A percentile compares a stretch with the other conserved stretches of the same genome.
Conservation (phyloP, 2,113 vertebrate species). For the Cinclus cinclus region DNA sequence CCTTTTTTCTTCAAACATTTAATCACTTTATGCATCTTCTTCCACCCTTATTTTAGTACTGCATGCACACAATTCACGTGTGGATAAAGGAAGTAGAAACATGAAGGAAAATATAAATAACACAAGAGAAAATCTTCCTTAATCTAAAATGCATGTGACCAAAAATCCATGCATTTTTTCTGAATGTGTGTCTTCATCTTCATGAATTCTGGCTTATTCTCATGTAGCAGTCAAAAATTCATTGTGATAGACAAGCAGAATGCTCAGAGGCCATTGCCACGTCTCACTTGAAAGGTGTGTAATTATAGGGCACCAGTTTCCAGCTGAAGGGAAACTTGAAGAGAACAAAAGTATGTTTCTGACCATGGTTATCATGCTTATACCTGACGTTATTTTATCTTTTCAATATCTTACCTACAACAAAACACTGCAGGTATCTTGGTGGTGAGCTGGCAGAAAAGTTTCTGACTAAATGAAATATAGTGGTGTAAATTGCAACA, state of each 20-base stretch:
- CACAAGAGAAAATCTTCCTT: background rate
- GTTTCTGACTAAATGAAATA: background rate
- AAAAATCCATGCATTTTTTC: background rate
- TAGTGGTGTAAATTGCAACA: background rate
- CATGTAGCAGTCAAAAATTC: background rate
- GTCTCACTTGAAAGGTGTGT: background rate
- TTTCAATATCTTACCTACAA: background rate
- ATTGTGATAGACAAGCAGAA: background rate
- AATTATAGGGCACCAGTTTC: background rate
- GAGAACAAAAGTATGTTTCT: background rate
- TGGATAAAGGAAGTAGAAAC: background rate
- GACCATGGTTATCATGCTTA: background rate
- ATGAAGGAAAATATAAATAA: background rate
- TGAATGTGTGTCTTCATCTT: background rate
- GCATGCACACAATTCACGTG: fast-evolving
- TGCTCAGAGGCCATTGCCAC: background rate
- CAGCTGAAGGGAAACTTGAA: background rate
- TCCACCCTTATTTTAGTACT: background rate
- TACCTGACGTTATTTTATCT: background rate
- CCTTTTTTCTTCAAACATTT: background rate
- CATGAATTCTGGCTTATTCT: background rate
- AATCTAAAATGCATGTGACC: background rate
- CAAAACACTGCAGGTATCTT: background rate
- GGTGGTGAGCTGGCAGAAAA: background rate
- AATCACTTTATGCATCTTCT: background rate